Conservation (phyloP, 2,113 vertebrate genomes). For the Coptodon bakossiorum region DNA sequence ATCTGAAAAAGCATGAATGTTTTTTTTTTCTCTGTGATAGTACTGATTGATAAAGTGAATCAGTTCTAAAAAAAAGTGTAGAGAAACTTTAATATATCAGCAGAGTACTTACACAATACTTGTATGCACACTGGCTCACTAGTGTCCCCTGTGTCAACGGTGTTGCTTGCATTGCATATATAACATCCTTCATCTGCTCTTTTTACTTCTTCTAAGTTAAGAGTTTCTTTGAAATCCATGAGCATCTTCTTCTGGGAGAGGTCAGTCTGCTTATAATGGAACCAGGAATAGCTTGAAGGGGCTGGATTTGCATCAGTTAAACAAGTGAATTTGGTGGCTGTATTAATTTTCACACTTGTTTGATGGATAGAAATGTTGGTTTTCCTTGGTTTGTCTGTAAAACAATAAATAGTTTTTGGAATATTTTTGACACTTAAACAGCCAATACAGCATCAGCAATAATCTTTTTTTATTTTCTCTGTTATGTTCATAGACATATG, state of each 20-base stretch:
- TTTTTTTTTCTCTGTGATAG: background rate
- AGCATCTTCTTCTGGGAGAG: background rate
- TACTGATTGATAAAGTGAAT: background rate
- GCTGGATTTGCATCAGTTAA: slow-evolving; percentile 19
- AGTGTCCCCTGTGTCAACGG: background rate
- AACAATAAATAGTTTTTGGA: fast-evolving
- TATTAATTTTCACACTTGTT: background rate
- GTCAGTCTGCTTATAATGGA: background rate
- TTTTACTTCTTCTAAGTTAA: fast-evolving
- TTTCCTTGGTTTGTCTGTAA: slow-evolving; percentile 40
- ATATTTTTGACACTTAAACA: fast-evolving
- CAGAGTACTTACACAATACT: slow-evolving; percentile 58
- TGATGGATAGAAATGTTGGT: fast-evolving
- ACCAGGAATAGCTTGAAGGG: slow-evolving; percentile 11
- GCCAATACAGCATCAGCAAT: background rate
- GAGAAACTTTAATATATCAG: background rate
- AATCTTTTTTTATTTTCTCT: background rate
- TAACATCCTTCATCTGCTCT: slow-evolving; percentile 40
- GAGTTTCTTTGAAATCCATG: fast-evolving
- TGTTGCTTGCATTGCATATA: slow-evolving; percentile 37
- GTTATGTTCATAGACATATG: background rate
- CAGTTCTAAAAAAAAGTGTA: background rate
- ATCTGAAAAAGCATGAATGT: background rate
- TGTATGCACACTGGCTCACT: background rate
- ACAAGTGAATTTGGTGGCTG: fast-evolving